phyloP scores from a whole-genome alignment of 2,888 invertebrate genomes.

The Ptilodon capucinus region DNA sequence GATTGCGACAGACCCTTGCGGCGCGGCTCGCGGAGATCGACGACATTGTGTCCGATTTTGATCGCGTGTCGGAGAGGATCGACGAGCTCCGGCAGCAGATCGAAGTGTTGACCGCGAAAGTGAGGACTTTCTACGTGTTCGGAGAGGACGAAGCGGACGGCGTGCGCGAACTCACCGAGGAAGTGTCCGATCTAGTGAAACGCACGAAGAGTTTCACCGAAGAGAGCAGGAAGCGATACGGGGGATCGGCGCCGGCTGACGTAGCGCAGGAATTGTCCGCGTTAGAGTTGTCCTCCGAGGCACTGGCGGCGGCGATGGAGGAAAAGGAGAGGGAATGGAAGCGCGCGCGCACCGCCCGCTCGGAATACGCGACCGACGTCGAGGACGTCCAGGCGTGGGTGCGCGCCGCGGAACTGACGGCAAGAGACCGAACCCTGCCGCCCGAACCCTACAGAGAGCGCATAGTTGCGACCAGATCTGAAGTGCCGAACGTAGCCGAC shows the following conservation, averaged over 20 bases:
- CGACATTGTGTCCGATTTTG: conserved; percentile 89
- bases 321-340: conserved; percentile 94
- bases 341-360: conserved; percentile 90
- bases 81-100: conserved; percentile 86
- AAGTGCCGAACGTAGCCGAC: conserved; percentile 87
- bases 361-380: conserved; percentile 90
- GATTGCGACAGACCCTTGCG: conserved; percentile 91
- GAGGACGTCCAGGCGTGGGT: conserved; percentile 93
- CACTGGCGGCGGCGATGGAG: conserved; percentile 90
- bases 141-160: conserved; percentile 86
- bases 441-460: conserved; percentile 90
- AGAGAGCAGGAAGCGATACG: conserved; percentile 84
- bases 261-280: conserved; percentile 90
- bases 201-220: conserved; percentile 83
- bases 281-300: conserved; percentile 91
- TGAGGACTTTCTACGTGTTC: conserved; percentile 89
- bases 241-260: conserved; percentile 88
- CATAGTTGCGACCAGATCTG: conserved; percentile 89
- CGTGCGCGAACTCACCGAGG: conserved; percentile 81
- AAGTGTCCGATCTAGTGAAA: conserved; percentile 81
- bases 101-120: conserved; percentile 85
- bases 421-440: conserved; percentile 90
- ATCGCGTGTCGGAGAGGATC: conserved; percentile 87
- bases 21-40: conserved; percentile 89
- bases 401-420: conserved; percentile 90